Evolutionary conservation across 1,140 invertebrate genomes (phyloP), one percentile per base, ranked within the genome.

Genomic region (Ooceraea biroi): DNA sequence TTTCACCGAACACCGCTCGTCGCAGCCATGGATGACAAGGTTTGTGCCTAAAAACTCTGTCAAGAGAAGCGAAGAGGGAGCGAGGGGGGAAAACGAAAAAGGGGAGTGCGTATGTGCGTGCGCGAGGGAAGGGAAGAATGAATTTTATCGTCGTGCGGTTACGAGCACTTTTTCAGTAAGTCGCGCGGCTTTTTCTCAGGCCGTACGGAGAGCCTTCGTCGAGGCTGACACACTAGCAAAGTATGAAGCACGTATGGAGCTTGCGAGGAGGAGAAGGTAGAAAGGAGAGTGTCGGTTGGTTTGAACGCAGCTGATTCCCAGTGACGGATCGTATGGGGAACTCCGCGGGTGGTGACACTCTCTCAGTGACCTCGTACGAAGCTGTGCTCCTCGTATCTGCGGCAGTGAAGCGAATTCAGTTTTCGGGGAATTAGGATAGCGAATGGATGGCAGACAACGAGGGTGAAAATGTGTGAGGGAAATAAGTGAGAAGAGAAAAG

Each of bases 21-120:
- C 91, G 90, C 90, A 93, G 92, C 93, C 91, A 94, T 94, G 93
- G 92, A 89, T 93, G 93, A 93, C 92, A 93, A 94, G 93, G 93
- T 93, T 93, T 93, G 93, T 93, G 85, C 82, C 84, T 87, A 84
- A 36, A 61, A 87, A 63, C 63, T 88, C 73, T 36, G 57, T 48
- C 60, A n/a, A n/a, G 10, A 63, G 57, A 69, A 60, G 66, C 22
- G 58, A 17, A 57, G 58, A 19, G 4, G 30, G 30, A 65, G 57
- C 65, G 78, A 84, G 72, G 22, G 78, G n/a, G 74, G 48, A 68
- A 61, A 68, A 63, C 19, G 65, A 44, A 25, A 25, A 41, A 57
- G 82, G 46, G 55, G 60, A 10, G 63, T 36, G 36, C 36, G 36
- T 36, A 36, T 7, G 36, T 36, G 36, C 36, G 36, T 36, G 36